Evolutionary conservation across 1,140 invertebrate genomes (phyloP).

Genomic region (Microvelia longipes): DNA sequence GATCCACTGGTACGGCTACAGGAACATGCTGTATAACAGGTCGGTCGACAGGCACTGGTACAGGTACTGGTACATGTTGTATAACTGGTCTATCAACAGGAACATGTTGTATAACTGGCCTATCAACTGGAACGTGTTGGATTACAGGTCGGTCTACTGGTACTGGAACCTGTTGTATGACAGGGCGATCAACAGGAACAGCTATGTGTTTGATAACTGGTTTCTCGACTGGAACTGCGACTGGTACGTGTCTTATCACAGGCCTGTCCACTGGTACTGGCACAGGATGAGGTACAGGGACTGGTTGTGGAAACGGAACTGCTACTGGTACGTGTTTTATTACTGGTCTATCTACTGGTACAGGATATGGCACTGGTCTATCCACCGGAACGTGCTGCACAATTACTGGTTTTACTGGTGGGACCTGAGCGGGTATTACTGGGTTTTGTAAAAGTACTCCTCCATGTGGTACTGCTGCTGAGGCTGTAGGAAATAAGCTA

Average conservation of each 20-base stretch:
- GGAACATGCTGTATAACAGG: not conserved
- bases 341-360: not conserved
- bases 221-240: not conserved
- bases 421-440: not conserved
- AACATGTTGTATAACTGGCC: not conserved
- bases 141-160: not conserved
- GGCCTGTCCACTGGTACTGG: not conserved
- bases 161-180: not conserved
- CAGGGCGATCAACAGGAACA: not conserved
- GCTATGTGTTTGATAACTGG: not conserved
- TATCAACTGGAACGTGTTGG: not conserved
- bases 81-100: slow-evolving; percentile 3
- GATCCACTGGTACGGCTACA: not conserved
- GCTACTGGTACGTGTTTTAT: not conserved
- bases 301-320: not conserved
- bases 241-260: not conserved
- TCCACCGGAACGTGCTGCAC: not conserved
- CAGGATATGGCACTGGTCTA: not conserved
- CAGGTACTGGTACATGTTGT: not conserved
- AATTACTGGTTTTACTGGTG: not conserved
- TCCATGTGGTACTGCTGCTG: not conserved
- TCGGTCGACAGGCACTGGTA: not conserved
- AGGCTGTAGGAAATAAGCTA: too few relatives aligned
- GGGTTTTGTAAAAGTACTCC: not conserved
- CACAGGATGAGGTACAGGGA: not conserved